Percentiles rank a stretch among this genome's conserved stretches.
These are phyloP conservation scores for Minunthozetes semirufus DNA, from an alignment of 2,888 invertebrate genomes.

Conservation along the genomic window DNA sequence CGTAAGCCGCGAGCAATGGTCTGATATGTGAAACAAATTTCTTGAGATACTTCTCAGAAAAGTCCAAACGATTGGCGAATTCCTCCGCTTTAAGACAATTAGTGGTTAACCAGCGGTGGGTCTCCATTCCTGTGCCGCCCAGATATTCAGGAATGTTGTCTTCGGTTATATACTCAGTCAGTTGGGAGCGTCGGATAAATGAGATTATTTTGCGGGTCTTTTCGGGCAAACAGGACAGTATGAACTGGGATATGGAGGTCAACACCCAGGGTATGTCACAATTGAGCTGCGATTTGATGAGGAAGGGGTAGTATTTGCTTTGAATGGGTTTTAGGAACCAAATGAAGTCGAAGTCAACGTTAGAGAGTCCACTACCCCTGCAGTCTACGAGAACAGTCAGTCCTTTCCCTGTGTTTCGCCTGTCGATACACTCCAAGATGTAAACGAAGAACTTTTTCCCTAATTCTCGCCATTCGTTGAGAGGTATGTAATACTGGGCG, in stretches of 20 bases:
- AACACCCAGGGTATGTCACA: not conserved
- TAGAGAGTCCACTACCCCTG: not conserved
- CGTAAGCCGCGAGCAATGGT: too few relatives aligned
- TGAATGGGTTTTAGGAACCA: not conserved
- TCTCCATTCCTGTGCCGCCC: too few relatives aligned
- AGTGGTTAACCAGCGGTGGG: too few relatives aligned
- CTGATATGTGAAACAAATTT: too few relatives aligned
- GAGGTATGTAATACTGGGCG: not conserved
- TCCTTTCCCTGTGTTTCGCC: not conserved
- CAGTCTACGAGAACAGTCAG: not conserved
- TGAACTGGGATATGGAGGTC: not conserved
- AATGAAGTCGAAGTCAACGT: not conserved
- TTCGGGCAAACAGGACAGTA: not conserved
- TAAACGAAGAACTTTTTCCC: not conserved
- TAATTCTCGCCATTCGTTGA: not conserved
- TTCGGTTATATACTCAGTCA: too few relatives aligned
- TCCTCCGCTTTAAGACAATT: too few relatives aligned
- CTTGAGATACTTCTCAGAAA: too few relatives aligned
- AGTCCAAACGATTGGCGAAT: too few relatives aligned
- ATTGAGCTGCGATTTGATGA: not conserved
- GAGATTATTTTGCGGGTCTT: not conserved
- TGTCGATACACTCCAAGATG: not conserved
- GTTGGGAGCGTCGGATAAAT: not conserved
- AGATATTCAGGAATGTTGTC: too few relatives aligned
- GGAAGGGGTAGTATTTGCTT: not conserved